Conservation (phyloP, 2,797 vertebrate genomes). For the Odontamblyopus rebecca region DNA sequence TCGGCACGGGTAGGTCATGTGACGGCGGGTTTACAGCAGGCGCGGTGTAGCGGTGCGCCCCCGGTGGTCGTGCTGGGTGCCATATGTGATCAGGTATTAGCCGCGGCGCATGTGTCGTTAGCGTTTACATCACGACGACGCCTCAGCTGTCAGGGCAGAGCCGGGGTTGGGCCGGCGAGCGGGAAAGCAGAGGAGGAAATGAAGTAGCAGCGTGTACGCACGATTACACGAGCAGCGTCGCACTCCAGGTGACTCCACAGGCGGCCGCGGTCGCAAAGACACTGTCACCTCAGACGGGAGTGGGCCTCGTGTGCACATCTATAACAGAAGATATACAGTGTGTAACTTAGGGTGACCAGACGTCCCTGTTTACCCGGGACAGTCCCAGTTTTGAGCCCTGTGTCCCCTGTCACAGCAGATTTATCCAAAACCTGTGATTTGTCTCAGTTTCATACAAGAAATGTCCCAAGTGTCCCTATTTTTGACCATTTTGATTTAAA, state of each 20-base stretch:
- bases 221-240: constrained; percentile 18
- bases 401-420: too few species aligned
- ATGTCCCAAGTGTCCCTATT: too few species aligned
- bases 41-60: constrained; percentile 50
- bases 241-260: not conserved
- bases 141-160: constrained; percentile 63
- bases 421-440: too few species aligned
- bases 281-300: not conserved
- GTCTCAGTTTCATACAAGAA: too few species aligned
- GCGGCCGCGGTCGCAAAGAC: not conserved
- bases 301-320: not conserved
- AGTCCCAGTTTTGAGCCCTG: too few species aligned
- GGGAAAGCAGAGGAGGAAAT: constrained; percentile 59
- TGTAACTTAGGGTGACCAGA: too few species aligned
- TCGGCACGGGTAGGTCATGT: constrained; percentile 31
- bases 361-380: too few species aligned
- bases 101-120: constrained; percentile 73
- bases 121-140: constrained; percentile 71
- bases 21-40: constrained; percentile 12
- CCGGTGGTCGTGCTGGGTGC: constrained; percentile 68
- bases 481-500: too few species aligned
- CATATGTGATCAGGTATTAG: constrained; percentile 79
- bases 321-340: not conserved
- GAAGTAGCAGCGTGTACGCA: constrained; percentile 58
- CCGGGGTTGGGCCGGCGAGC: constrained; percentile 31